phyloP scores from a whole-genome alignment of 2,113 vertebrate genomes.

The Okapia johnstoni region DNA sequence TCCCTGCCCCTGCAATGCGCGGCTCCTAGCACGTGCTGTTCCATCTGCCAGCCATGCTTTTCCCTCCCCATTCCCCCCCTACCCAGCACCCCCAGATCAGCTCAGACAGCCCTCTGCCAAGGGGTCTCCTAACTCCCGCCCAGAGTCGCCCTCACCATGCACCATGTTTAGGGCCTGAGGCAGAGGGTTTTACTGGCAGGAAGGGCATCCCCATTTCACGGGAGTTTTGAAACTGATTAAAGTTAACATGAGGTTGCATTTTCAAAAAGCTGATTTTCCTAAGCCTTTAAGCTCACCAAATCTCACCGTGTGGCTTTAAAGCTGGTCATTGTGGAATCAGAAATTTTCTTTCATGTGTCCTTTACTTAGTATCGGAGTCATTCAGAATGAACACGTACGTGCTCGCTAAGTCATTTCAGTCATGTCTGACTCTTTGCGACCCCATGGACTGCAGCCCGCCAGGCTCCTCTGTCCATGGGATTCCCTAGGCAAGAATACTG shows the following conservation, averaged over 20 bases:
- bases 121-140: accelerated
- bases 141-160: accelerated
- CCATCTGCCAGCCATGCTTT: accelerated
- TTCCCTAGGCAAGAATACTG: background rate
- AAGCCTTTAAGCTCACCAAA: background rate
- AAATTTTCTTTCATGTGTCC: accelerated
- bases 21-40: accelerated
- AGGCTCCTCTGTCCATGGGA: background rate
- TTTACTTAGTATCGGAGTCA: background rate
- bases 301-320: background rate
- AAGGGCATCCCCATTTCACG: background rate
- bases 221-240: background rate
- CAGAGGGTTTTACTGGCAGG: accelerated
- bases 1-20: accelerated
- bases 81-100: background rate
- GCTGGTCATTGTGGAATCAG: background rate
- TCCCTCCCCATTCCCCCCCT: accelerated
- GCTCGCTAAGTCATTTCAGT: background rate
- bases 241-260: background rate
- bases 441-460: background rate
- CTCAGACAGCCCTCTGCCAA: accelerated
- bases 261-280: background rate
- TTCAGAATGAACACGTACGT: accelerated
- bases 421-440: background rate
- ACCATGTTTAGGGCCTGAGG: accelerated